phyloP scores from a whole-genome alignment of 1,140 invertebrate species.

The Acromyrmex heyeri region DNA sequence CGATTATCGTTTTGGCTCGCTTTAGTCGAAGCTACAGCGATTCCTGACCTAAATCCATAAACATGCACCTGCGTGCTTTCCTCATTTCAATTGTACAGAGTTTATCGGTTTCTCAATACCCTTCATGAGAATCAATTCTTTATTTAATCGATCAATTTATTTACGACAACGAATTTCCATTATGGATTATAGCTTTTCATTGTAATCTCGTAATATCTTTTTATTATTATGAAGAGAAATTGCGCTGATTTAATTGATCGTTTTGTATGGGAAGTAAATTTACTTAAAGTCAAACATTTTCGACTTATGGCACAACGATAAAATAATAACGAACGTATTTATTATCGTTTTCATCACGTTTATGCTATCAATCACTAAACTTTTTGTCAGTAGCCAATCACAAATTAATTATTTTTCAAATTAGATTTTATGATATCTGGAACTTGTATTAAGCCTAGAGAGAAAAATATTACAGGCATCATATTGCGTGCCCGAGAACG shows the following conservation, averaged over 20 bases:
- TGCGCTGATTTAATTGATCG: constrained; percentile 18
- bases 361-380: constrained; percentile 10
- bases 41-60: constrained; percentile 68
- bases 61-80: constrained; percentile 53
- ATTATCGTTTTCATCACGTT: neutral
- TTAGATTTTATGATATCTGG: constrained; percentile 19
- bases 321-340: constrained; percentile 33
- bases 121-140: constrained; percentile 13
- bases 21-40: constrained; percentile 54
- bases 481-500: constrained; percentile 42
- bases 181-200: constrained; percentile 27
- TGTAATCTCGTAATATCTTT: neutral
- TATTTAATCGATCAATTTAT: constrained; percentile 1
- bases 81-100: constrained; percentile 39
- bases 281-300: neutral
- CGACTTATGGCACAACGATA: neutral
- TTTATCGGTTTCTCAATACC: constrained; percentile 11
- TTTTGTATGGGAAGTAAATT: constrained; percentile 16
- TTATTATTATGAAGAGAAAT: neutral
- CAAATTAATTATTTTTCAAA: constrained; percentile 46
- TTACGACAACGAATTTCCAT: neutral
- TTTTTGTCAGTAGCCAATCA: constrained; percentile 11
- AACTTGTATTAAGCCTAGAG: neutral
- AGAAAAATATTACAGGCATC: neutral
- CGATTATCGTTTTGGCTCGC: constrained; percentile 67